These are phyloP conservation scores for Esox masquinongy DNA, from an alignment of 2,797 vertebrate genomes.

Conservation along the genomic window DNA sequence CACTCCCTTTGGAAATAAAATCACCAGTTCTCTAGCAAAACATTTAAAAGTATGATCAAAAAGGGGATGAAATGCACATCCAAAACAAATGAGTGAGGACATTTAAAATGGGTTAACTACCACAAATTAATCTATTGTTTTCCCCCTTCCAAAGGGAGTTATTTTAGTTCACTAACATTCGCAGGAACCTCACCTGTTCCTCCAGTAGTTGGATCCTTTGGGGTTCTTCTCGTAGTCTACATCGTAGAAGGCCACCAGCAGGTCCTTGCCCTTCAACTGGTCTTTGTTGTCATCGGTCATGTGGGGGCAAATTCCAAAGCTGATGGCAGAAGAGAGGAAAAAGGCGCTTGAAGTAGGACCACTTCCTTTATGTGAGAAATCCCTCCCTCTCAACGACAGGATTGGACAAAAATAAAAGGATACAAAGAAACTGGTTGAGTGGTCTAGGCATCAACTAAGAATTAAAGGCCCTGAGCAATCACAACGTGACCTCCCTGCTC, in stretches of 20 bases:
- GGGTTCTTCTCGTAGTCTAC: constrained; percentile 96
- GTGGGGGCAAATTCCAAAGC: constrained; percentile 94
- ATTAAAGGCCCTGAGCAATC: too few relatives aligned
- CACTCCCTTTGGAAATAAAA: too few relatives aligned
- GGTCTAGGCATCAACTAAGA: not conserved
- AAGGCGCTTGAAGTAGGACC: not conserved
- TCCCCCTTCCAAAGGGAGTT: too few relatives aligned
- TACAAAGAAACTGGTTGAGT: not conserved
- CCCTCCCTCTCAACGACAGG: not conserved
- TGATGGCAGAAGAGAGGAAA: constrained; percentile 43
- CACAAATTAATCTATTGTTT: too few relatives aligned
- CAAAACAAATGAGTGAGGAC: too few relatives aligned
- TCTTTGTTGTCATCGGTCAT: constrained; percentile 98
- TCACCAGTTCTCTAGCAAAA: too few relatives aligned
- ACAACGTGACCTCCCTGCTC: too few relatives aligned
- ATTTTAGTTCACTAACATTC: too few relatives aligned
- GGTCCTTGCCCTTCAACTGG: constrained; percentile 88
- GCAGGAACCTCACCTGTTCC: constrained; percentile 84
- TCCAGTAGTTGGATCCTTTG: constrained; percentile 99
- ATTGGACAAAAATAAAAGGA: not conserved
- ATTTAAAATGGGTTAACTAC: too few relatives aligned
- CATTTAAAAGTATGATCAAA: too few relatives aligned
- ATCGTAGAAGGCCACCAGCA: constrained; percentile 93
- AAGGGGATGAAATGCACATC: too few relatives aligned
- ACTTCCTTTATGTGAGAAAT: not conserved